Conservation (phyloP, 1,140 invertebrate genomes). For the Solen grandis region DNA sequence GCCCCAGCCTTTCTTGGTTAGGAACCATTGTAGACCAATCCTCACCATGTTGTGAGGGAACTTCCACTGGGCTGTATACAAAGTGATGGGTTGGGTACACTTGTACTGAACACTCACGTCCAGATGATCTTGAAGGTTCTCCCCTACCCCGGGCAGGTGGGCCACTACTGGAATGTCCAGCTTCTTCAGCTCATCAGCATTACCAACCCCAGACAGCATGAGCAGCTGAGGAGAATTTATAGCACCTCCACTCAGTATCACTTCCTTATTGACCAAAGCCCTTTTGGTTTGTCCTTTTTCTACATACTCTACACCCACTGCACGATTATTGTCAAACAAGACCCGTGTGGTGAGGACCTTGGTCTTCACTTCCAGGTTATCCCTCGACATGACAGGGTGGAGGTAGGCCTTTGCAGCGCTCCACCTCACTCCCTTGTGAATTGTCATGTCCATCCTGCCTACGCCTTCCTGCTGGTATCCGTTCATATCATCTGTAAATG, state of each 20-base stretch:
- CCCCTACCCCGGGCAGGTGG: slow-evolving; percentile 81
- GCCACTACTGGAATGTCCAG: slow-evolving; percentile 83
- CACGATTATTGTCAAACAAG: slow-evolving; percentile 91
- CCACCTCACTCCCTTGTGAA: slow-evolving; percentile 92
- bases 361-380: slow-evolving; percentile 93
- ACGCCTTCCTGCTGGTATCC: slow-evolving; percentile 91
- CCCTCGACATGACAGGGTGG: slow-evolving; percentile 87
- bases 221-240: slow-evolving; percentile 95
- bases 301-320: slow-evolving; percentile 92
- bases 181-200: slow-evolving; percentile 87
- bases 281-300: slow-evolving; percentile 82
- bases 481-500: slow-evolving; percentile 95
- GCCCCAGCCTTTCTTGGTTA: slow-evolving; percentile 78
- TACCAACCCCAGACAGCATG: slow-evolving; percentile 95
- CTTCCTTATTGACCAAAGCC: slow-evolving; percentile 72
- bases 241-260: slow-evolving; percentile 90
- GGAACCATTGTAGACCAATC: slow-evolving; percentile 82
- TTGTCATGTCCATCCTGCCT: slow-evolving; percentile 87
- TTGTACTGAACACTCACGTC: slow-evolving; percentile 82
- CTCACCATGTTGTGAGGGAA: slow-evolving; percentile 83
- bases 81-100: slow-evolving; percentile 81
- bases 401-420: slow-evolving; percentile 96
- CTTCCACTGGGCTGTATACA: slow-evolving; percentile 83
- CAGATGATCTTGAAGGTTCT: slow-evolving; percentile 81
- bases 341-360: slow-evolving; percentile 91